phyloP scores from a whole-genome alignment of 2,113 vertebrate species.

The Tragulus kanchil region DNA sequence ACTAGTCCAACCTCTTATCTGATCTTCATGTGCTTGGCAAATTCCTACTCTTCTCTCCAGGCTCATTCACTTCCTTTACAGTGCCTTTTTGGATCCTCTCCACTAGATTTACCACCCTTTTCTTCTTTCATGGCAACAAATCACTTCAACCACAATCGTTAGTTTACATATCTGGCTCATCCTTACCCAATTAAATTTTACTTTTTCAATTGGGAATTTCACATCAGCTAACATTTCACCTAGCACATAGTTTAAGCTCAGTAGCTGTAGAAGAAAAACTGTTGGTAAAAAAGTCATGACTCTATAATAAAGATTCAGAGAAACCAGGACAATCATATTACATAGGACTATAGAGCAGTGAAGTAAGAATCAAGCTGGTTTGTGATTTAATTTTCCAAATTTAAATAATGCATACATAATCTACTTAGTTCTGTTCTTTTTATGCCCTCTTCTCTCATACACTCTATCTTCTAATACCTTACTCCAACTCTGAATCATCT shows the following conservation, averaged over 20 bases:
- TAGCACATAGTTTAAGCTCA: background rate
- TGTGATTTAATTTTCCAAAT: slow-evolving; percentile 64
- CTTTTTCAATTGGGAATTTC: slow-evolving; percentile 56
- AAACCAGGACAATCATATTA: background rate
- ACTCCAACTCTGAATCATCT: slow-evolving; percentile 63
- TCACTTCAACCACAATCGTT: background rate
- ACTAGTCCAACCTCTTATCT: background rate
- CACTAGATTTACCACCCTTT: background rate
- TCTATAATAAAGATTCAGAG: slow-evolving; percentile 14
- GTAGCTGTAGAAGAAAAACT: slow-evolving; percentile 38
- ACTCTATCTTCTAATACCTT: slow-evolving; percentile 46
- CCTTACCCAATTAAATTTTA: background rate
- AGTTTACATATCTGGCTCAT: slow-evolving; percentile 31
- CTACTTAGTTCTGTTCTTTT: slow-evolving; percentile 61
- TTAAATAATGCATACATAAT: slow-evolving; percentile 73
- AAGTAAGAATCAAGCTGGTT: slow-evolving; percentile 43
- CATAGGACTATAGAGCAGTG: background rate
- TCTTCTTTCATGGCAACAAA: background rate
- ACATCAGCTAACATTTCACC: slow-evolving; percentile 24
- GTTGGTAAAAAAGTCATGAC: background rate
- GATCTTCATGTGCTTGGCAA: background rate
- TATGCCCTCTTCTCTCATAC: background rate
- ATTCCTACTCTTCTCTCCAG: background rate
- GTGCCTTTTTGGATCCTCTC: background rate
- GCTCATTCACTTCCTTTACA: background rate